phyloP scores from a whole-genome alignment of 2,797 vertebrate genomes.

The Todus mexicanus region DNA sequence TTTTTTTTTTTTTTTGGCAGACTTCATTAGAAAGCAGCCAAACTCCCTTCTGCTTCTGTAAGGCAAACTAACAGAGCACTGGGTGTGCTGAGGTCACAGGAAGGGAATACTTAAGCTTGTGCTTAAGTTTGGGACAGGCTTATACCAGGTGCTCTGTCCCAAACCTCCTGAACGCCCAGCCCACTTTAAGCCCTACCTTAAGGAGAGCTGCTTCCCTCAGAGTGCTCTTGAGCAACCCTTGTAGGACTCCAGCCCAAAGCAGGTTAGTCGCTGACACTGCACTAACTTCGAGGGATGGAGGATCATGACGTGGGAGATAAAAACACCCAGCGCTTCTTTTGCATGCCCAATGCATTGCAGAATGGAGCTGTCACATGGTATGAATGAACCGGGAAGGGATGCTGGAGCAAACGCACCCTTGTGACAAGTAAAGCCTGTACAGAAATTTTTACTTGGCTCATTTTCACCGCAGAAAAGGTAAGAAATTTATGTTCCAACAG shows the following conservation, averaged over 20 bases:
- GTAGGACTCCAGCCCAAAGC: background rate
- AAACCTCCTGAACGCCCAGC: background rate
- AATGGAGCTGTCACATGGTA: background rate
- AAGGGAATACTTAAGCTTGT: background rate
- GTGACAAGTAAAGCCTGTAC: background rate
- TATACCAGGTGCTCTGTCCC: background rate
- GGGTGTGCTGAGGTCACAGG: background rate
- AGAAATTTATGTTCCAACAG: background rate
- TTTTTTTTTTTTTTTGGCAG: slow-evolving; percentile 25
- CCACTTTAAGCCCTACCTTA: background rate
- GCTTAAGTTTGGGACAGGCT: background rate
- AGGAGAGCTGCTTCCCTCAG: background rate
- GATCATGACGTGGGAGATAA: background rate
- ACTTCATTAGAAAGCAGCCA: slow-evolving; percentile 25
- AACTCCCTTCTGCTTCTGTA: slow-evolving; percentile 26
- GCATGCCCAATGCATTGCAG: background rate
- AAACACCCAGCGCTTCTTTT: background rate
- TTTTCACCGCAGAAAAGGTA: slow-evolving; percentile 6
- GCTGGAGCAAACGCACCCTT: background rate
- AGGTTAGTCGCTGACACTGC: background rate
- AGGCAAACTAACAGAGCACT: background rate
- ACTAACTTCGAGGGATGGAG: background rate
- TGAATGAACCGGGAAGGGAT: background rate
- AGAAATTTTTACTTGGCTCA: background rate
- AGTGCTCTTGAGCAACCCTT: background rate